Evolutionary conservation across 2,797 vertebrate species (phyloP).

Genomic region (Rhadinocentrus ornatus): DNA sequence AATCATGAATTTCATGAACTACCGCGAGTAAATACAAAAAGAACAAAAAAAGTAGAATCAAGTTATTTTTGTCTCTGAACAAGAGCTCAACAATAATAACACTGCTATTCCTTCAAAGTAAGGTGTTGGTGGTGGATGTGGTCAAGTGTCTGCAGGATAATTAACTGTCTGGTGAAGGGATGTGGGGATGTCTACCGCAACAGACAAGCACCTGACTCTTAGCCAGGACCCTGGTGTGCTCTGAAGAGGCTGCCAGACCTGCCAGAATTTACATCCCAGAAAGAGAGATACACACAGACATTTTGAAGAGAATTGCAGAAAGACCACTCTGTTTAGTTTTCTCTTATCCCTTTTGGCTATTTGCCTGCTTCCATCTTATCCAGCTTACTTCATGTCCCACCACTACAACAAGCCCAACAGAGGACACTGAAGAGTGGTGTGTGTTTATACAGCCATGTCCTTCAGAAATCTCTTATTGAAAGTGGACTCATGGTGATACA

Average conservation of each 20-base stretch:
- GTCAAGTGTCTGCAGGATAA: slow-evolving; percentile 59
- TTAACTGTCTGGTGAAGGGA: slow-evolving; percentile 62
- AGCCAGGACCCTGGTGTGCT: slow-evolving; percentile 57
- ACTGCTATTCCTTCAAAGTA: slow-evolving; percentile 16
- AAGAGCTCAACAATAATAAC: slow-evolving; percentile 10
- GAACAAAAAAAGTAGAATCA: neutral
- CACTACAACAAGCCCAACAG: slow-evolving; percentile 49
- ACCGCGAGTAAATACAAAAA: neutral
- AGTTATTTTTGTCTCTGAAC: slow-evolving; percentile 1
- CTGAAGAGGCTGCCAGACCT: slow-evolving; percentile 67
- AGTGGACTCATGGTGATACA: slow-evolving; percentile 58
- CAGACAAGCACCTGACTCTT: slow-evolving; percentile 60
- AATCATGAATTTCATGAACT: neutral
- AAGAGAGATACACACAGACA: slow-evolving; percentile 45
- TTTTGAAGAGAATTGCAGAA: slow-evolving; percentile 54
- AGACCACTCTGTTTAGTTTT: slow-evolving; percentile 59
- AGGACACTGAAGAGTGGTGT: slow-evolving; percentile 58
- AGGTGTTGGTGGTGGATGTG: slow-evolving; percentile 14
- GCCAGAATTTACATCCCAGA: slow-evolving; percentile 51
- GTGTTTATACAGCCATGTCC: slow-evolving; percentile 54
- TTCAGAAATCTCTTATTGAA: slow-evolving; percentile 36
- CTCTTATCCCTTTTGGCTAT: slow-evolving; percentile 52
- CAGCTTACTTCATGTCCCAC: slow-evolving; percentile 32
- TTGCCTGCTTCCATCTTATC: slow-evolving; percentile 50
- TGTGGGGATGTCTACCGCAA: slow-evolving; percentile 57